Base-by-base conservation (phyloP, 2,797 vertebrate species). In the Pipistrellus pygmaeus region DNA sequence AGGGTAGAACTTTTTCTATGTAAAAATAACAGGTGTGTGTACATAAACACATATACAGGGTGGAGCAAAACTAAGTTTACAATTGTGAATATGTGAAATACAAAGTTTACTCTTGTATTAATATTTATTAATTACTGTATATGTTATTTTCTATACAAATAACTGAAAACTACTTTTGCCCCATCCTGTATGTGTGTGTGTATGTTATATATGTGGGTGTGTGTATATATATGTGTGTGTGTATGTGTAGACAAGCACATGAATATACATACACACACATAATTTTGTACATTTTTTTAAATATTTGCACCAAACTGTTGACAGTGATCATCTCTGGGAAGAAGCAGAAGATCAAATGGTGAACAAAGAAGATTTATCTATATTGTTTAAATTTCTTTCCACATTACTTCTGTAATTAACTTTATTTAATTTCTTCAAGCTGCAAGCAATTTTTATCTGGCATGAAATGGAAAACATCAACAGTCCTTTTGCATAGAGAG, bases 381-480 rank as follows among this genome's bases (percentile, higher is more conserved):
- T 90, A 76, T 60, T 62, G 15, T 69, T 88, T 81, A 51, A 88
- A 84, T 85, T 88, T 95, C 83, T 94, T 95, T 91, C 20, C 27
- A 73, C 14, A 76, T 72, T 91, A 72, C 41, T 84, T 84, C 68
- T 89, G 48, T 81, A 93, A 88, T 92, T 92, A 93, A 91, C 62
- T 80, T 90, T 91, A 41, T 23, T 53, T 35, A 77, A 77, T 69
- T 23, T 77, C 89, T 93, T 95, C 53, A 93, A 90, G 76, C 93
- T 95, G 84, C 55, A 76, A 92, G 78, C 75, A 86, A 73, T 96
- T 95, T 96, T 93, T 94, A 21, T 72, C 87, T 92, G 88, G 71
- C 83, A 95, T 13, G 14, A 91, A 88, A 93, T 77, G 73, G 68
- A 92, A 96, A 96, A 38, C 27, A 84, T 89, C 93, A 92, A 46